Conservation (phyloP, 1,140 invertebrate species). For the Proctacanthus coquilletti region DNA sequence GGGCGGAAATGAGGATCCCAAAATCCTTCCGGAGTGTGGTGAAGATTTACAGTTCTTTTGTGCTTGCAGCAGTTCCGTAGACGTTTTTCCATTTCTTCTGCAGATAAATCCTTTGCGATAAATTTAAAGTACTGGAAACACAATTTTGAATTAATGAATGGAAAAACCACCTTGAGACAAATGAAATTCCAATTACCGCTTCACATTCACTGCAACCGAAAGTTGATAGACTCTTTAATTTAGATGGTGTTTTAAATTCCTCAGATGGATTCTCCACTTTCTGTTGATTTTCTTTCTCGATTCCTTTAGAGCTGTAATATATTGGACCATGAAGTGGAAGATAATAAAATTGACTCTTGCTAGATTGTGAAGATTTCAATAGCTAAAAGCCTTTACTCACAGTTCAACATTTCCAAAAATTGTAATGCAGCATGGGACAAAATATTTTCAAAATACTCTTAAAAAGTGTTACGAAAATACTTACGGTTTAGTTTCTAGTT, state of each 20-base stretch:
- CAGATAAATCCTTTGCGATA: slow-evolving; percentile 13
- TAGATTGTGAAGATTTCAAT: too few species aligned
- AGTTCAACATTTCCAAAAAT: background rate
- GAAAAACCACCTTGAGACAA: too few species aligned
- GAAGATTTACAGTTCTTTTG: slow-evolving; percentile 2
- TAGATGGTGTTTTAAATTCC: background rate
- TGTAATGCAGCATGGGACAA: background rate
- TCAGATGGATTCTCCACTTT: too few species aligned
- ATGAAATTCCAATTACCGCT: slow-evolving; percentile 11
- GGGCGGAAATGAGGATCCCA: slow-evolving; percentile 24
- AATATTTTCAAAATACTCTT: background rate
- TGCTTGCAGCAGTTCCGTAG: slow-evolving; percentile 14
- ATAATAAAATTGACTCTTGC: too few species aligned
- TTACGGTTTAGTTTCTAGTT: background rate
- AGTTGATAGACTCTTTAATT: slow-evolving; percentile 14
- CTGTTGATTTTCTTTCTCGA: background rate
- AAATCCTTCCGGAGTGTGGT: slow-evolving; percentile 18
- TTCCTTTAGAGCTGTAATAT: slow-evolving; percentile 1
- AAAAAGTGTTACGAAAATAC: background rate
- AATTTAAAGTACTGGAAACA: slow-evolving; percentile 16
- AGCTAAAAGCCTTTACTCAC: background rate
- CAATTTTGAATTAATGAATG: background rate
- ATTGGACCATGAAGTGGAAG: too few species aligned
- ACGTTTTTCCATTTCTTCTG: slow-evolving; percentile 16
- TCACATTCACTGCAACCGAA: slow-evolving; percentile 17